Evolutionary conservation across 2,888 invertebrate genomes (phyloP).

Genomic region (Lithophane ornitopus): DNA sequence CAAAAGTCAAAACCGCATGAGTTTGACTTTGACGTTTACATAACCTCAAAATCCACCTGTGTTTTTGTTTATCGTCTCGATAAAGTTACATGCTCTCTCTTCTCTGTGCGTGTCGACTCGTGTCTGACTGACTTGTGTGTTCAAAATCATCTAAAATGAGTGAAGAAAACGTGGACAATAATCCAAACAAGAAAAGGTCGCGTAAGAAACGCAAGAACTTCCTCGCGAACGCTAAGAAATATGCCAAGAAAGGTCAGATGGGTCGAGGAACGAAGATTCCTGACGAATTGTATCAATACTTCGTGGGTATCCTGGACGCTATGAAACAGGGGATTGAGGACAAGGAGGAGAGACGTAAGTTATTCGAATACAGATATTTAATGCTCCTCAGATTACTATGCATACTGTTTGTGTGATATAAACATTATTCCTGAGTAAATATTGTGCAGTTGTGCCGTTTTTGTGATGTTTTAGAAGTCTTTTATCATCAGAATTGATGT

Average conservation of each 20-base stretch:
- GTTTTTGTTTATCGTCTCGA: slow-evolving; percentile 41
- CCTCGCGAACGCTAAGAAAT: slow-evolving; percentile 93
- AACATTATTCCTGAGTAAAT: background rate
- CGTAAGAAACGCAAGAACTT: slow-evolving; percentile 92
- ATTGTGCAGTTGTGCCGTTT: too few species aligned
- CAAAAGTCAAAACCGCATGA: slow-evolving; percentile 51
- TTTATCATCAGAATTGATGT: background rate
- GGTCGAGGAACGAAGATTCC: slow-evolving; percentile 93
- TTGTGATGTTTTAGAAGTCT: background rate
- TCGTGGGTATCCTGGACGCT: slow-evolving; percentile 93
- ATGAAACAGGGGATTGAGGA: slow-evolving; percentile 92
- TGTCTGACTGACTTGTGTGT: background rate
- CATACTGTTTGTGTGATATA: background rate
- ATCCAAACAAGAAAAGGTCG: slow-evolving; percentile 84
- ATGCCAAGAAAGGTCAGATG: slow-evolving; percentile 93
- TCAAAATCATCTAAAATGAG: slow-evolving; percentile 72
- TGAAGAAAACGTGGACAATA: slow-evolving; percentile 72
- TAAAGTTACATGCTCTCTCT: too few species aligned
- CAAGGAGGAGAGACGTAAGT: slow-evolving; percentile 93
- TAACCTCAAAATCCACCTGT: slow-evolving; percentile 67
- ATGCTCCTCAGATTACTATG: background rate
- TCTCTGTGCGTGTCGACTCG: too few species aligned
- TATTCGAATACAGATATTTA: background rate
- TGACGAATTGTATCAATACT: slow-evolving; percentile 94
- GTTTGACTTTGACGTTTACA: slow-evolving; percentile 67